These are phyloP conservation scores for Cricetomys ansorgei DNA, from an alignment of 2,113 vertebrate genomes.

Conservation along the genomic window DNA sequence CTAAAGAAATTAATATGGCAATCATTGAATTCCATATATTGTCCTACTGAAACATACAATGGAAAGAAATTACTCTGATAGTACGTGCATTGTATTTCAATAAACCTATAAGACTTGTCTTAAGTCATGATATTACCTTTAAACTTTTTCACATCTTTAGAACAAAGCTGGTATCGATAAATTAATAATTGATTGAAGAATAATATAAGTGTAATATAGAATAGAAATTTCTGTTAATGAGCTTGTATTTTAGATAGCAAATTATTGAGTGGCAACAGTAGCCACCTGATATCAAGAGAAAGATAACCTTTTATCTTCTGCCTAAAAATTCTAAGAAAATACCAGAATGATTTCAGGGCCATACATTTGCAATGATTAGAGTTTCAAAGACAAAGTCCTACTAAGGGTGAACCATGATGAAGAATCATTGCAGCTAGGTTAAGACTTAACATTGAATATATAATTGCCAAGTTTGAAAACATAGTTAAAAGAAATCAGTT, in stretches of 20 bases:
- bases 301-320: background rate
- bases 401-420: background rate
- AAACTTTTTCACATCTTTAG: background rate
- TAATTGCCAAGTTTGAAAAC: background rate
- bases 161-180: background rate
- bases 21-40: background rate
- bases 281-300: background rate
- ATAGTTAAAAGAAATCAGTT: background rate
- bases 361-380: background rate
- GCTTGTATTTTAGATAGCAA: background rate
- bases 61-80: background rate
- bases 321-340: background rate
- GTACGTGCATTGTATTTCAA: background rate
- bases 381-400: background rate
- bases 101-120: background rate
- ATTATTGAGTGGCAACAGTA: background rate
- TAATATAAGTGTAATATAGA: background rate
- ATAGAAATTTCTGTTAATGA: background rate
- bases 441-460: background rate
- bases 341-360: background rate
- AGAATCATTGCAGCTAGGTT: accelerated
- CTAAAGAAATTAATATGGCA: background rate
- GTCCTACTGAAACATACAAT: background rate
- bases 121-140: background rate
- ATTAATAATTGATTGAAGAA: background rate